Conservation (phyloP, 2,113 vertebrate species). For the Triplophysa rosa region DNA sequence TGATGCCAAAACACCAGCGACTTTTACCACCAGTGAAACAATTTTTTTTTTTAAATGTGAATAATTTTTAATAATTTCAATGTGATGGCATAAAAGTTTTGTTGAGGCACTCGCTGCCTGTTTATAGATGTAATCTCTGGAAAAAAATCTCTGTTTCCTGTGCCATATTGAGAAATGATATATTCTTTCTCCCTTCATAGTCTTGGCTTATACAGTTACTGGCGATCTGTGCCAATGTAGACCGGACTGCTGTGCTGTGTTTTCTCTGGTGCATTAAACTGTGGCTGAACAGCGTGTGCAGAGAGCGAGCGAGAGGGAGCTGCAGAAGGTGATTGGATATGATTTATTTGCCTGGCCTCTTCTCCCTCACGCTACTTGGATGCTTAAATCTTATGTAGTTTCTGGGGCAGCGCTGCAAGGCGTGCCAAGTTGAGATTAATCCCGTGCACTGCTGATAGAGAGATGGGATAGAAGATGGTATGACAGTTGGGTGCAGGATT, state of each 20-base stretch:
- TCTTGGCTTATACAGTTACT: slow-evolving; percentile 17
- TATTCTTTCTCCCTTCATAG: slow-evolving; percentile 6
- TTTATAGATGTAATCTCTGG: no score
- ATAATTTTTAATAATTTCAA: no score
- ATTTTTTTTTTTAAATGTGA: no score
- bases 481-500: slow-evolving; percentile 33
- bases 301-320: neutral
- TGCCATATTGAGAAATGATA: neutral
- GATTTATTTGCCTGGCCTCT: slow-evolving; percentile 47
- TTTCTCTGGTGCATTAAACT: slow-evolving; percentile 30
- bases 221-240: slow-evolving; percentile 9
- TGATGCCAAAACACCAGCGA: neutral
- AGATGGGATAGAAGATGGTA: slow-evolving; percentile 29
- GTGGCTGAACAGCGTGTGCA: slow-evolving; percentile 20
- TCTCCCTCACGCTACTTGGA: slow-evolving; percentile 27
- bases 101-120: neutral
- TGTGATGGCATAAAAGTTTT: neutral
- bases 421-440: slow-evolving; percentile 56
- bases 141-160: neutral
- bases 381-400: slow-evolving; percentile 50
- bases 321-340: slow-evolving; percentile 39
- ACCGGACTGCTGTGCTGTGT: slow-evolving; percentile 27
- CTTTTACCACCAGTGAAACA: neutral
- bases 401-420: slow-evolving; percentile 34
- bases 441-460: slow-evolving; percentile 59